Evolutionary conservation across 2,113 vertebrate genomes (phyloP).

Genomic region (Pica pica): DNA sequence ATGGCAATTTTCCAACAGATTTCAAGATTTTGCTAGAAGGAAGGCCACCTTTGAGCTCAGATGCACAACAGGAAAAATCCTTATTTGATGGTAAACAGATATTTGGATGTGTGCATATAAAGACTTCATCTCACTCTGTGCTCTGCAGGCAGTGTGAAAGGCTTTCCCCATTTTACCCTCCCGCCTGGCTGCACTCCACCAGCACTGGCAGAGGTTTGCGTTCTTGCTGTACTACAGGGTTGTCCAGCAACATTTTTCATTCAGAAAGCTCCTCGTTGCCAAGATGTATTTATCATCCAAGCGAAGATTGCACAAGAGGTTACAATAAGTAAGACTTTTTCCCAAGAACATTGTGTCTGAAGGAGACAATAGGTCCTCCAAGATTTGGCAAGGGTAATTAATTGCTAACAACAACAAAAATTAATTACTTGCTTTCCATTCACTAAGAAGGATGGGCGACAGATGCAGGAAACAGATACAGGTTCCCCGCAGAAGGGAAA

Average conservation of each 20-base stretch:
- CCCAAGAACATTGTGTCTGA: constrained; percentile 42
- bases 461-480: constrained; percentile 64
- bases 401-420: constrained; percentile 28
- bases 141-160: neutral
- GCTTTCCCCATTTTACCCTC: constrained; percentile 39
- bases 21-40: neutral
- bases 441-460: constrained; percentile 28
- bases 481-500: constrained; percentile 6
- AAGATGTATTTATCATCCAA: constrained; percentile 53
- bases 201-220: neutral
- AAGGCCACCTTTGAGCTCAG: neutral
- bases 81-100: constrained; percentile 19
- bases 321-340: constrained; percentile 49
- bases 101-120: neutral
- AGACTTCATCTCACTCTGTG: neutral
- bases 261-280: constrained; percentile 35
- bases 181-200: neutral
- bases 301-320: constrained; percentile 25
- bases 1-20: neutral
- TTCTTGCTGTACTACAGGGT: constrained; percentile 37
- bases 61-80: neutral
- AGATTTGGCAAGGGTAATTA: constrained; percentile 35
- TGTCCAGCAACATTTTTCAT: constrained; percentile 59
- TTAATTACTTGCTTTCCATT: constrained; percentile 36
- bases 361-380: constrained; percentile 44